Evolutionary conservation across 2,113 vertebrate genomes (phyloP).

Genomic region (Lophius piscatorius): DNA sequence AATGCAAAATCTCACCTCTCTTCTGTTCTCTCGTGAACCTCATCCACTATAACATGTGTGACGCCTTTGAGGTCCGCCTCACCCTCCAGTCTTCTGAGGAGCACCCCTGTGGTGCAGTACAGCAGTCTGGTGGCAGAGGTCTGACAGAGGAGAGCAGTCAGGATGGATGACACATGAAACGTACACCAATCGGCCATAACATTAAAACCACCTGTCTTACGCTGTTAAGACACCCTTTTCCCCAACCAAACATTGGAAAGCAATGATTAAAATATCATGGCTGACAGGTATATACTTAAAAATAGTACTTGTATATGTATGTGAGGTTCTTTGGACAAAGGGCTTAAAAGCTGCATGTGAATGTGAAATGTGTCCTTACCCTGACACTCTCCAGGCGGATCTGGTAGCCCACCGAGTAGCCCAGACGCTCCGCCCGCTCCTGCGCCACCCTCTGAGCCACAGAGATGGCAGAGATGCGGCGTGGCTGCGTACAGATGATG

Average conservation of each 20-base stretch:
- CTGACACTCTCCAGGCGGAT: slow-evolving; percentile 93
- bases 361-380: slow-evolving; percentile 68
- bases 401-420: slow-evolving; percentile 94
- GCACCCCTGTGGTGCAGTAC: slow-evolving; percentile 95
- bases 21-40: slow-evolving; percentile 96
- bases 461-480: slow-evolving; percentile 94
- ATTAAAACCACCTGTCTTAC: too few relatives aligned
- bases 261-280: too few relatives aligned
- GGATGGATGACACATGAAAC: not conserved
- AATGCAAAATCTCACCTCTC: slow-evolving; percentile 95
- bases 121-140: slow-evolving; percentile 90
- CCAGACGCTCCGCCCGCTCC: slow-evolving; percentile 89
- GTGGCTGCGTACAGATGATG: slow-evolving; percentile 96
- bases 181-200: too few relatives aligned
- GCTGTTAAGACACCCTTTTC: too few relatives aligned
- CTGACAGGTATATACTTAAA: too few relatives aligned
- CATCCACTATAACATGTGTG: slow-evolving; percentile 94
- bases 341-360: not conserved
- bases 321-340: too few relatives aligned
- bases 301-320: too few relatives aligned
- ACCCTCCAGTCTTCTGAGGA: slow-evolving; percentile 90
- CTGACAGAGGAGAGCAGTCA: slow-evolving; percentile 62
- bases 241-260: too few relatives aligned
- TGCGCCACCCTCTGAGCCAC: slow-evolving; percentile 94
- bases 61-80: slow-evolving; percentile 86